Conservation (phyloP, 2,113 vertebrate genomes). For the Gracilinanus agilis region DNA sequence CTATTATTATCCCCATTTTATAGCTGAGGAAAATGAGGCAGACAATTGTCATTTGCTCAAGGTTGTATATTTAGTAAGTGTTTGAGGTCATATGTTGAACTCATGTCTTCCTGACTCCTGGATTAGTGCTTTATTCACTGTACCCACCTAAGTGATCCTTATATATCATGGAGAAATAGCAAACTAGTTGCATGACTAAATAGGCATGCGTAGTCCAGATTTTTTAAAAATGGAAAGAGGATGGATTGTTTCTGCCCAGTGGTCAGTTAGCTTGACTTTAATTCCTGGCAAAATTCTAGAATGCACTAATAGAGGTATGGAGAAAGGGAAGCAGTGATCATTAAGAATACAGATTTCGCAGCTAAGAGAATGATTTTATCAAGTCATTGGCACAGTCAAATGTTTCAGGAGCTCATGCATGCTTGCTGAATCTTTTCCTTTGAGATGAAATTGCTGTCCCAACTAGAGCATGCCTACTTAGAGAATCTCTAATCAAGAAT, state of each 20-base stretch:
- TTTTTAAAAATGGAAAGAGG: not conserved
- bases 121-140: not conserved
- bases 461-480: not conserved
- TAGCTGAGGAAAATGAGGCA: not conserved
- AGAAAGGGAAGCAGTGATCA: not conserved
- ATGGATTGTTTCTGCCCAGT: not conserved
- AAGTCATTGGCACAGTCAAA: not conserved
- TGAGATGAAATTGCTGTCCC: not conserved
- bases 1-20: not conserved
- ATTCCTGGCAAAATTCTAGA: not conserved
- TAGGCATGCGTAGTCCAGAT: not conserved
- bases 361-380: not conserved
- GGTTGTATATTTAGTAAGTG: not conserved
- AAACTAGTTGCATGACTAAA: not conserved
- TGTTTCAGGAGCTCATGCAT: not conserved
- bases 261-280: not conserved
- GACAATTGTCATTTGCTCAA: not conserved
- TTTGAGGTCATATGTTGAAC: not conserved
- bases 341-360: not conserved
- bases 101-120: not conserved
- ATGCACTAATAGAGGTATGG: not conserved
- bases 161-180: not conserved
- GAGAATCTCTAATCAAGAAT: not conserved
- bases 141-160: not conserved
- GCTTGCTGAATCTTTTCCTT: not conserved